Evolutionary conservation across 2,113 vertebrate genomes (phyloP), one percentile per base, ranked within the genome.

Genomic region (Pelodiscus sinensis): DNA sequence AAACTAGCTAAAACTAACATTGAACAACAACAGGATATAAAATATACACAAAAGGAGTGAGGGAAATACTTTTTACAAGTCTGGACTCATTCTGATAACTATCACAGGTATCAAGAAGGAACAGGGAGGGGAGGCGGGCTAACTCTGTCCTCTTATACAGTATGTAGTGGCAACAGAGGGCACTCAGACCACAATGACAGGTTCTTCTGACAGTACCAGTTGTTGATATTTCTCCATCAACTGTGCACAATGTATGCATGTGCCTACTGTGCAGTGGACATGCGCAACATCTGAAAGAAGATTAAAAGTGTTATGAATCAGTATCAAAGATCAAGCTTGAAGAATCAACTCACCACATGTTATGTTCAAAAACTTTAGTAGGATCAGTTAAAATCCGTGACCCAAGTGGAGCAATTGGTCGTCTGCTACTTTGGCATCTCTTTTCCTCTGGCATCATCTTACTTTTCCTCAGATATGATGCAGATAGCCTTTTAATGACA

Each of bases 291-390:
- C 44, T 44, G 3, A 27, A 27, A 11, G 58, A 25, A 27, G 58
- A 60, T 7, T 60, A 60, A 11, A 25, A 71, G 9, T 19, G n/a
- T 71, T 71, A 44, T 62, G 35, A 77, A 27, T 5, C 57, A 78
- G 9, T 73, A 73, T 27, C 31, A 80, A 92, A 92, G 84, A 90
- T 92, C 65, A 94, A 54, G 75, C 3, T 44, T 88, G 68, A 94
- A 95, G 78, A 92, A 92, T 84, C 51, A 92, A 92, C 97, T 97
- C 92, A 99, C 99, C 99, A 99, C 99, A 99, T 99, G 96, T 99
- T 99, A 95, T 99, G 98, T 94, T 99, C 98, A 94, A 99, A 99
- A 96, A 99, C 97, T 92, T 98, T 98, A 86, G 98, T 96, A 51
- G 97, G 97, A 94, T 98, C 98, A 85, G 97, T 98, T 95, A 99